Evolutionary conservation across 1,140 invertebrate genomes (phyloP).

Genomic region (Pollicipes pollicipes): DNA sequence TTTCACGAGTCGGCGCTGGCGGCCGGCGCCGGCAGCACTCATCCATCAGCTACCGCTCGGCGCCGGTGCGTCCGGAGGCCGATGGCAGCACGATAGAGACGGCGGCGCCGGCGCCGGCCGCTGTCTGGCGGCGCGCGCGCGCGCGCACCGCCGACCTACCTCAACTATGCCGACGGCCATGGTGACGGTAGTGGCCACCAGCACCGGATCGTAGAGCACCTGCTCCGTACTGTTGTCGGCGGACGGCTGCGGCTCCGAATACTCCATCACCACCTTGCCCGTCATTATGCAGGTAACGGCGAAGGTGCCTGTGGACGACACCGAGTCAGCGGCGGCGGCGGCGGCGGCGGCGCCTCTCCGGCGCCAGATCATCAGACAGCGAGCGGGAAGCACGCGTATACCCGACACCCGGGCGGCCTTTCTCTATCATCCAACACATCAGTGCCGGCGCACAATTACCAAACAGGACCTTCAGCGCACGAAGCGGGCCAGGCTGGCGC

Average conservation of each 20-base stretch:
- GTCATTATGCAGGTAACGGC: constrained; percentile 76
- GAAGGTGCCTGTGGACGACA: constrained; percentile 44
- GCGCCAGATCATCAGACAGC: too few species aligned
- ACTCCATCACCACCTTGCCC: constrained; percentile 45
- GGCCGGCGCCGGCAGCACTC: too few species aligned
- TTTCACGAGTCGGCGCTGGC: neutral
- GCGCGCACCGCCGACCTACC: constrained; percentile 28
- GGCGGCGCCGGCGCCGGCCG: too few species aligned
- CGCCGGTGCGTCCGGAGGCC: too few species aligned
- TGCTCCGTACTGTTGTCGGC: neutral
- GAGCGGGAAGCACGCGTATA: too few species aligned
- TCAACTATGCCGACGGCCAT: constrained; percentile 49
- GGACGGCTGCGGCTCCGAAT: neutral
- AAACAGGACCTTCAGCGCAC: neutral
- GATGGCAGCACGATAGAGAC: too few species aligned
- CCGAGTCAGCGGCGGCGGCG: neutral
- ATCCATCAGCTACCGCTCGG: neutral
- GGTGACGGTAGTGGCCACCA: constrained; percentile 49
- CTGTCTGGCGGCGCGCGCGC: too few species aligned
- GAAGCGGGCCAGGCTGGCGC: neutral
- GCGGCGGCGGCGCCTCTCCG: neutral
- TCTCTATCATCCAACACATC: neutral
- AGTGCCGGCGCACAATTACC: neutral
- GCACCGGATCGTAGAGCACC: constrained; percentile 33
- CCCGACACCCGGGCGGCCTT: too few species aligned